Evolutionary conservation across 2,888 invertebrate species (phyloP), one percentile per base, ranked within the genome.

Genomic region (Stictocephala bisonia): DNA sequence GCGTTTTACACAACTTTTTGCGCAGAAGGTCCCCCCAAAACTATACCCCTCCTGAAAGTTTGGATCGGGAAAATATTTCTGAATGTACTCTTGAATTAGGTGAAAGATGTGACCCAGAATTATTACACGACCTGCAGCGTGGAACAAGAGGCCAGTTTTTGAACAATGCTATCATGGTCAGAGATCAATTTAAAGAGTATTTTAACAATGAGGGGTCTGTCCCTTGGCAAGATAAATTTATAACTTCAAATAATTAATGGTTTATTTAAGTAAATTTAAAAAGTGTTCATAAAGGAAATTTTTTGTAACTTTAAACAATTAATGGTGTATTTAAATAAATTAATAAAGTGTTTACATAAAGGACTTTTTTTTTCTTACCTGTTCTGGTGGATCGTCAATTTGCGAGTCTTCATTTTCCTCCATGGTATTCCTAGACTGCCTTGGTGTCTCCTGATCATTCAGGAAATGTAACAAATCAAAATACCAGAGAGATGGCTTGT

Each of bases 401-500:
- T 13, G 20, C 40, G 41, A 66, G 41, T 66, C 66, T 66, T 60
- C 27, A 60, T 26, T 27, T 66, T 66, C 22, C 13, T 15, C 29
- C 31, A 60, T 60, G 27, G 60, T 60, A 60, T 60, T 72, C 44
- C 64, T 72, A 20, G 72, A 72, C 72, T 35, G 72, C 72, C 72
- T 66, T 64, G 72, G 72, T 44, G 72, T 72, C 72, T 72, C 72
- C 66, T 74, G 74, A 72, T 74, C 74, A 51, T 64, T 72, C 26
- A 72, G 68, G 58, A 72, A 75, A 73, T 58, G 58, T 48, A 73
- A 60, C 69, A 73, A 58, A 51, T 72, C 67, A 41, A 70, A 75
- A 70, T 75, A 75, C 75, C 72, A 75, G 31, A 75, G 64, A 69
- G 69, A 70, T 64, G 75, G 75, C 66, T 75, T 70, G 48, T 74